Percentiles rank a stretch among this genome's conserved stretches.
phyloP scores from a whole-genome alignment of 2,888 invertebrate species.

The Drosophila greeni region DNA sequence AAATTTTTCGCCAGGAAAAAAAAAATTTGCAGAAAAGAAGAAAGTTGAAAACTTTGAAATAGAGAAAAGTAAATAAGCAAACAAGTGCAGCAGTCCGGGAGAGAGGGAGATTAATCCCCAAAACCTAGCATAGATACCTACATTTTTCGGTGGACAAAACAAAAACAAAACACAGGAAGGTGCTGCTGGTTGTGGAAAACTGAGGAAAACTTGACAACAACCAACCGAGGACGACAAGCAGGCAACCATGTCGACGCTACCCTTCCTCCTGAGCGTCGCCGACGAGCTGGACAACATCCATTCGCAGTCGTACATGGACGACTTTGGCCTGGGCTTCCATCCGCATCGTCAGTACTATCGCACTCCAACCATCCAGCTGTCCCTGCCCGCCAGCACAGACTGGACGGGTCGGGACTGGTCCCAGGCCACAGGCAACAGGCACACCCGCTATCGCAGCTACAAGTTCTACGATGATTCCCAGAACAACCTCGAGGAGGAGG shows the following conservation, averaged over 20 bases:
- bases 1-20: constrained; percentile 25
- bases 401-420: constrained; percentile 72
- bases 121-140: constrained; percentile 62
- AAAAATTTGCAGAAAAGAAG: constrained; percentile 31
- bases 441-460: constrained; percentile 61
- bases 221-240: too few relatives aligned
- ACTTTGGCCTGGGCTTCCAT: constrained; percentile 78
- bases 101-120: constrained; percentile 27
- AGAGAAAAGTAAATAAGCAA: constrained; percentile 32
- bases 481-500: constrained; percentile 68
- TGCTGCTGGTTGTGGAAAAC: constrained; percentile 8
- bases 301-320: constrained; percentile 77
- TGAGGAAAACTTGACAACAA: constrained; percentile 12
- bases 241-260: constrained; percentile 77
- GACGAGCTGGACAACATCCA: constrained; percentile 78
- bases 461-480: constrained; percentile 75
- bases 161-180: constrained; percentile 7
- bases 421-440: constrained; percentile 52
- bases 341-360: constrained; percentile 78
- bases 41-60: constrained; percentile 17
- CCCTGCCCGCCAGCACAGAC: constrained; percentile 77
- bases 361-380: constrained; percentile 77
- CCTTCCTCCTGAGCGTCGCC: constrained; percentile 77
- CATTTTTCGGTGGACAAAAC: constrained; percentile 46
- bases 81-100: constrained; percentile 18